Conservation (phyloP, 2,888 invertebrate genomes). For the Nomada lathburiana region DNA sequence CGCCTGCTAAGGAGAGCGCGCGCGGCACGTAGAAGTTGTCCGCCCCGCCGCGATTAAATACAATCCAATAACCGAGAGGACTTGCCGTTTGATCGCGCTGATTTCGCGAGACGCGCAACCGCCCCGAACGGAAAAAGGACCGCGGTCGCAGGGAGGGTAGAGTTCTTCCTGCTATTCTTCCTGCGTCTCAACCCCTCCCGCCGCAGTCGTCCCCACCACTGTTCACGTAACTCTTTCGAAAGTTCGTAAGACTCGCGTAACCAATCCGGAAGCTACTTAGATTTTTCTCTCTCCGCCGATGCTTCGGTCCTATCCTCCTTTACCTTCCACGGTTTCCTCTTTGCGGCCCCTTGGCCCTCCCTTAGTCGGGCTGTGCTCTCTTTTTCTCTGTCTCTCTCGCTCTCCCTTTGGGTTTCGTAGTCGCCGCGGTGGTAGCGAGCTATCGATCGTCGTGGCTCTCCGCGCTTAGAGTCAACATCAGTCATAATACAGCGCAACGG, state of each 20-base stretch:
- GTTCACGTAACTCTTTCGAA: constrained; percentile 65
- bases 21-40: not conserved
- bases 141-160: constrained; percentile 37
- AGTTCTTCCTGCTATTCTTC: constrained; percentile 58
- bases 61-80: constrained; percentile 43
- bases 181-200: constrained; percentile 34
- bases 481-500: constrained; percentile 83
- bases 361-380: constrained; percentile 16
- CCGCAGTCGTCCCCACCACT: constrained; percentile 43
- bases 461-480: constrained; percentile 84
- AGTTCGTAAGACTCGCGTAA: constrained; percentile 74
- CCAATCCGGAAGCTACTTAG: constrained; percentile 77
- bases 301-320: constrained; percentile 41
- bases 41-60: constrained; percentile 5
- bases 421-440: constrained; percentile 59
- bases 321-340: constrained; percentile 24
- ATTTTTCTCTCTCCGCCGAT: constrained; percentile 73
- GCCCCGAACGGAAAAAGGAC: constrained; percentile 57
- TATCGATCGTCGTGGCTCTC: constrained; percentile 76
- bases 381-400: constrained; percentile 29
- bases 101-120: constrained; percentile 63
- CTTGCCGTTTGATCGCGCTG: constrained; percentile 57
- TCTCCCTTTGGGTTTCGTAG: constrained; percentile 55
- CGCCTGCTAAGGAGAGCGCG: not conserved
- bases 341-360: constrained; percentile 50